These are phyloP conservation scores for Glossosoma conforme DNA, from an alignment of 1,140 invertebrate species.

Conservation along the genomic window DNA sequence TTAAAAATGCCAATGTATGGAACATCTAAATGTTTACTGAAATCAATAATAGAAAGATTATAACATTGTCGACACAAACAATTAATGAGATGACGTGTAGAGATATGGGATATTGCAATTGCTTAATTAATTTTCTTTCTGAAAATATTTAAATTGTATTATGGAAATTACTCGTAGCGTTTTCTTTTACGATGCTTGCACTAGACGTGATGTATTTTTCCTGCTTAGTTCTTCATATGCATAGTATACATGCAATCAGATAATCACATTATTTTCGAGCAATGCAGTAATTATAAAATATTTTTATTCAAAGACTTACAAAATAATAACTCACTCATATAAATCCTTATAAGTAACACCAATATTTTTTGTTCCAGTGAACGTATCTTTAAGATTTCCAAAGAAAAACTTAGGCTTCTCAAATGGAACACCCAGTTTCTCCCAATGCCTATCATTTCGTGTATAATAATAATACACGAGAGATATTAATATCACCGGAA, in stretches of 20 bases:
- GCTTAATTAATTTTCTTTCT: too few relatives aligned
- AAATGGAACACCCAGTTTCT: constrained; percentile 39
- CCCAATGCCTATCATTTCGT: constrained; percentile 46
- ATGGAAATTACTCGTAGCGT: too few relatives aligned
- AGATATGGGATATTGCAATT: too few relatives aligned
- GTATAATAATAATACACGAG: constrained; percentile 40
- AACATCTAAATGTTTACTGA: constrained; percentile 27
- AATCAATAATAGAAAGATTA: background rate
- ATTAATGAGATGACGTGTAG: too few relatives aligned
- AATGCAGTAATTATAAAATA: too few relatives aligned
- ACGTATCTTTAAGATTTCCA: constrained; percentile 33
- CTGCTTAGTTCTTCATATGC: too few relatives aligned
- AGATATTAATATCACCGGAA: background rate
- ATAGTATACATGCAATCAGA: too few relatives aligned
- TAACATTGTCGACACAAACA: background rate
- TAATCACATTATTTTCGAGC: background rate
- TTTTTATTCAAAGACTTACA: too few relatives aligned
- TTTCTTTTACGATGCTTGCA: too few relatives aligned
- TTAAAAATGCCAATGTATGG: constrained; percentile 32
- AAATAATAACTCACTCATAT: constrained; percentile 28
- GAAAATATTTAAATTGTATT: too few relatives aligned
- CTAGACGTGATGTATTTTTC: too few relatives aligned
- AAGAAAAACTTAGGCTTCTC: constrained; percentile 43
- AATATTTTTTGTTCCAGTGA: constrained; percentile 22
- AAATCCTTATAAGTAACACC: constrained; percentile 26